Evolutionary conservation across 2,888 invertebrate genomes (phyloP), one percentile per base, ranked within the genome.

Genomic region (Troides helena): DNA sequence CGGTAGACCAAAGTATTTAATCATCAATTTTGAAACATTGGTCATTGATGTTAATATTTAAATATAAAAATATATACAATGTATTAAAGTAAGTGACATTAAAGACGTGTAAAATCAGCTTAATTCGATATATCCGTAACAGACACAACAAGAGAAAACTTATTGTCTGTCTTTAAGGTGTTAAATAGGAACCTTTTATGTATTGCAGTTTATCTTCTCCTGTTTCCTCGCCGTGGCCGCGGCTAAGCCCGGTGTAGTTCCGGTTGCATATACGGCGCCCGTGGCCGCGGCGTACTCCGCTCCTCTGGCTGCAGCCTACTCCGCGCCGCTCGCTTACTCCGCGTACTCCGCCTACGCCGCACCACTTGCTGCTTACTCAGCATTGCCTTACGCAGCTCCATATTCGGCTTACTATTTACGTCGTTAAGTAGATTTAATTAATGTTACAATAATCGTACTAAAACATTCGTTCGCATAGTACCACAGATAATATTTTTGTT

Each of bases 181-280:
- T 30, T 30, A 30, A 30, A 30, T 30, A 30, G 30, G 4, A 30
- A 30, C 30, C 30, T 30, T 30, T 30, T 30, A 30, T 30, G 30
- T 39, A 39, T 50, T 82, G 3, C 80, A 94, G 94, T 79, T 85
- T 71, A 72, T 87, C 71, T 83, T 94, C 81, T 84, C 88, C 53
- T 93, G 92, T 76, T 81, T 94, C 76, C 74, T 94, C 84, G 93
- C 90, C 57, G 75, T 90, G 71, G 93, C 89, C 59, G 84, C 86
- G 53, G 93, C 93, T 70, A 88, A 89, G 77, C 91, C 92, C 62
- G 80, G 78, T 23, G 60, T 76, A 23, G 69, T 85, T 67, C 76
- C 78, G 1, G 70, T 73, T n/a, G 73, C 75, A 5, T 76, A 76
- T 68, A 72, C 76, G n/a, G 84, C 81, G 43, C 74, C 73, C 21